A percentile compares a stretch with the other conserved stretches of the same genome.
Conservation (phyloP, 2,797 vertebrate genomes). For the Ctenopoma kingsleyae region DNA sequence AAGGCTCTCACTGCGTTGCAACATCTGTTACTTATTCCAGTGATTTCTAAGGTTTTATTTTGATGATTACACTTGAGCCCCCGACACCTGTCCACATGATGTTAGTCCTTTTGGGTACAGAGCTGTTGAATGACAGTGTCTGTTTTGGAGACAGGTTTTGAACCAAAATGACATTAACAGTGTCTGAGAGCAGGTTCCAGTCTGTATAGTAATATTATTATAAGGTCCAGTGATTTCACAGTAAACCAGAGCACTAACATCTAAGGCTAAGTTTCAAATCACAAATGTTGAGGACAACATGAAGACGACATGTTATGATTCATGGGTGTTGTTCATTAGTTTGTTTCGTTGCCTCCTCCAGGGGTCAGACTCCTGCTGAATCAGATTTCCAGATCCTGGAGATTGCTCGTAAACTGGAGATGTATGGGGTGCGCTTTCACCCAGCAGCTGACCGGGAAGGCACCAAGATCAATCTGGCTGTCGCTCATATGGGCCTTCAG, state of each 20-base stretch:
- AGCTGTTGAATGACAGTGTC: no score
- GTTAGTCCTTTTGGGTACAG: no score
- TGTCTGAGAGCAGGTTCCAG: neutral
- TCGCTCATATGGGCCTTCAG: constrained; percentile 94
- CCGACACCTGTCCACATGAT: no score
- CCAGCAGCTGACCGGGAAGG: constrained; percentile 93
- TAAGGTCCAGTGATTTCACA: neutral
- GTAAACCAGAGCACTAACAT: neutral
- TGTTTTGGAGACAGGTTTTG: no score
- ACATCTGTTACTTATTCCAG: no score
- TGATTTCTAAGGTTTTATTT: no score
- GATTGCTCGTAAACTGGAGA: constrained; percentile 95
- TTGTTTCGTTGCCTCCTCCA: constrained; percentile 53
- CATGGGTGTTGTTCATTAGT: neutral
- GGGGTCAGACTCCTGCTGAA: constrained; percentile 97
- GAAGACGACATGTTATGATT: neutral
- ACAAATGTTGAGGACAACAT: neutral
- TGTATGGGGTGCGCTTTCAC: constrained; percentile 96
- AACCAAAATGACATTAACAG: no score
- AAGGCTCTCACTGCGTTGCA: no score
- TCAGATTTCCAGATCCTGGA: constrained; percentile 98
- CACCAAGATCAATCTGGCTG: constrained; percentile 94
- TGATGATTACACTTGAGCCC: no score
- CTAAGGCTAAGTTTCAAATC: no score
- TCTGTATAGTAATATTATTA: neutral